A percentile compares a stretch with the other conserved stretches of the same genome.
Conservation (phyloP, 1,140 invertebrate genomes). For the Neodiprion virginianus region DNA sequence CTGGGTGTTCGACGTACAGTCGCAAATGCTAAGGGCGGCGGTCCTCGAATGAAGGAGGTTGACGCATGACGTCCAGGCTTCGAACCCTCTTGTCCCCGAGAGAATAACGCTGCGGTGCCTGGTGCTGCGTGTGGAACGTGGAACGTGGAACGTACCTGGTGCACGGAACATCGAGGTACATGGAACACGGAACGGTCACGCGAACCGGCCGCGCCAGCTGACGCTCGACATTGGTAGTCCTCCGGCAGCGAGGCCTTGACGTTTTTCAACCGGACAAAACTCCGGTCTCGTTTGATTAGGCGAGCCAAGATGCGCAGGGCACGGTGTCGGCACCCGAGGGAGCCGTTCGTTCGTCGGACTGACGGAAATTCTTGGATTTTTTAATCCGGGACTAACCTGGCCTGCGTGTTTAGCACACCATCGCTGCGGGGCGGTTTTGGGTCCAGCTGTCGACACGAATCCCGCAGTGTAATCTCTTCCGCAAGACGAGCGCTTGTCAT, state of each 20-base stretch:
- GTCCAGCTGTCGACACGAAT: too few species aligned
- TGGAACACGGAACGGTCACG: background rate
- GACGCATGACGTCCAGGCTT: background rate
- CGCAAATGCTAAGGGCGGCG: background rate
- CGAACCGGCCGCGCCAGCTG: background rate
- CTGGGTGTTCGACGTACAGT: too few species aligned
- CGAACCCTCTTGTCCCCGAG: background rate
- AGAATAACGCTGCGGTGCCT: background rate
- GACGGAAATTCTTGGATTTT: background rate
- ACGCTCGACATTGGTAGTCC: background rate
- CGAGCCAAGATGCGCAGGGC: background rate
- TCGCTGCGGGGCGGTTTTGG: too few species aligned
- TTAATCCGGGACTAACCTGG: too few species aligned
- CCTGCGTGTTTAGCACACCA: too few species aligned
- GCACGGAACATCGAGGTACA: background rate
- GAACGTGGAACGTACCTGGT: background rate
- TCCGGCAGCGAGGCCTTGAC: too few species aligned
- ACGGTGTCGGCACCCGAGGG: background rate
- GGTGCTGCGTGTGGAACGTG: conserved; percentile 3
- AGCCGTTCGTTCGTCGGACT: background rate
- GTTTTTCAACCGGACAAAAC: background rate
- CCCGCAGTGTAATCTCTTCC: too few species aligned
- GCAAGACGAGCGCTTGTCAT: too few species aligned
- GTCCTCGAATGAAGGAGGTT: background rate
- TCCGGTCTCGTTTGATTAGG: conserved; percentile 3